Conservation (phyloP, 1,140 invertebrate genomes). For the Bombus sibiricus region DNA sequence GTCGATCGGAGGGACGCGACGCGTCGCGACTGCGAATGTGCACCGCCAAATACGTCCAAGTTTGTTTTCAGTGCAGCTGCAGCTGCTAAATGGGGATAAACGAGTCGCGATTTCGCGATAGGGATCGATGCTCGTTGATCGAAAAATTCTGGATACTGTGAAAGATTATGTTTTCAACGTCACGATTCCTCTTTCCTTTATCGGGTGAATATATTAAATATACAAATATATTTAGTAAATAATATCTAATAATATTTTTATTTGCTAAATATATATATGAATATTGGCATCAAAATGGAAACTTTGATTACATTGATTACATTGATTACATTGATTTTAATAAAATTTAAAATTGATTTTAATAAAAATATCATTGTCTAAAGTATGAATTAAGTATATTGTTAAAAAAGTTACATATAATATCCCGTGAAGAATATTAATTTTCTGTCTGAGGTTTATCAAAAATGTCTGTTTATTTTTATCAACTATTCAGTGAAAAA, state of each 20-base stretch:
- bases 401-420: background rate
- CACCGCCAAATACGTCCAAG: constrained; percentile 50
- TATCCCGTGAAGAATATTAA: background rate
- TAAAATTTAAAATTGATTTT: background rate
- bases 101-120: constrained; percentile 11
- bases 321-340: background rate
- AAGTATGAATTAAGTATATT: background rate
- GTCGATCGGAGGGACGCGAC: constrained; percentile 3
- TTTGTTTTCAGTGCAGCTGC: constrained; percentile 47
- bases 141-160: background rate
- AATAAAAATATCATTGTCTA: background rate
- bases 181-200: too few species aligned
- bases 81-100: constrained; percentile 40
- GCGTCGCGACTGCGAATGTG: constrained; percentile 22
- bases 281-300: too few species aligned
- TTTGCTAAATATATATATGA: too few species aligned
- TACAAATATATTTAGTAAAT: too few species aligned
- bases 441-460: background rate
- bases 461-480: background rate
- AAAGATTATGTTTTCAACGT: background rate
- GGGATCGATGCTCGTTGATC: background rate
- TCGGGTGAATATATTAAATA: too few species aligned
- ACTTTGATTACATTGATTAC: background rate
- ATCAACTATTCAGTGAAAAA: too few species aligned
- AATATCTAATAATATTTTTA: too few species aligned